Percentiles rank a stretch among this genome's conserved stretches.
Evolutionary conservation across 64 coral and sea anemone species (phyloP).

Genomic region (Cladopsammia gracilis): DNA sequence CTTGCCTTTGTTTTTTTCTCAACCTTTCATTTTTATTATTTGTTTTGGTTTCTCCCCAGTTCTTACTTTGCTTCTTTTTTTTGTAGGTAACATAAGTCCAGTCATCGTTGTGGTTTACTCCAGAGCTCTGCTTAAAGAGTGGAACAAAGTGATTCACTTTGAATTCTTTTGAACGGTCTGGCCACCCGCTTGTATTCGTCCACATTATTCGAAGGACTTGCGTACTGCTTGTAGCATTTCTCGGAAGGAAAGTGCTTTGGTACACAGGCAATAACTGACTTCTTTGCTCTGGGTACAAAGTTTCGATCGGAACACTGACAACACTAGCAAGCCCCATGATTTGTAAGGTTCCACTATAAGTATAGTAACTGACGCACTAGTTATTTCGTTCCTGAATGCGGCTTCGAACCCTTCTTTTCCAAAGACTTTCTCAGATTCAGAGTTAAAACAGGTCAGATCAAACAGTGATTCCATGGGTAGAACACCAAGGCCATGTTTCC

Average conservation of each 20-base stretch:
- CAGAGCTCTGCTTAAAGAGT: background rate
- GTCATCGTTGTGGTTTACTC: background rate
- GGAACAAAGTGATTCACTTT: conserved; percentile 29
- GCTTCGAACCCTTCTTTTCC: conserved; percentile 40
- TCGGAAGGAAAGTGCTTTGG: conserved; percentile 20
- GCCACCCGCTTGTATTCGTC: conserved; percentile 11
- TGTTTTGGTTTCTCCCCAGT: background rate
- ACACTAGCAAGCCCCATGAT: conserved; percentile 64
- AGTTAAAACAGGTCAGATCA: conserved; percentile 59
- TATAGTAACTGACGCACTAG: conserved; percentile 10
- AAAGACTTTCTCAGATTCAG: background rate
- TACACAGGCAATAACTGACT: conserved; percentile 26
- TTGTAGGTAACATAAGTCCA: conserved; percentile 13
- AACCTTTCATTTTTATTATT: background rate
- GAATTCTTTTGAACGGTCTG: conserved; percentile 14
- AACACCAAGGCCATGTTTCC: background rate
- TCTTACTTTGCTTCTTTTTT: background rate
- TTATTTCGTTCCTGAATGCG: conserved; percentile 36
- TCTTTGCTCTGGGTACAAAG: conserved; percentile 25
- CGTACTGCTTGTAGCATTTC: conserved; percentile 1
- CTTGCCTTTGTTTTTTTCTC: too few species aligned
- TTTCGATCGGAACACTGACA: conserved; percentile 10
- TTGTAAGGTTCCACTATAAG: conserved; percentile 56
- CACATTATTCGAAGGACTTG: conserved; percentile 29
- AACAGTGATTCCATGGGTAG: conserved; percentile 27